phyloP scores from a whole-genome alignment of 64 coral and sea anemone genomes.

The Hydrozoanthus tunicans region DNA sequence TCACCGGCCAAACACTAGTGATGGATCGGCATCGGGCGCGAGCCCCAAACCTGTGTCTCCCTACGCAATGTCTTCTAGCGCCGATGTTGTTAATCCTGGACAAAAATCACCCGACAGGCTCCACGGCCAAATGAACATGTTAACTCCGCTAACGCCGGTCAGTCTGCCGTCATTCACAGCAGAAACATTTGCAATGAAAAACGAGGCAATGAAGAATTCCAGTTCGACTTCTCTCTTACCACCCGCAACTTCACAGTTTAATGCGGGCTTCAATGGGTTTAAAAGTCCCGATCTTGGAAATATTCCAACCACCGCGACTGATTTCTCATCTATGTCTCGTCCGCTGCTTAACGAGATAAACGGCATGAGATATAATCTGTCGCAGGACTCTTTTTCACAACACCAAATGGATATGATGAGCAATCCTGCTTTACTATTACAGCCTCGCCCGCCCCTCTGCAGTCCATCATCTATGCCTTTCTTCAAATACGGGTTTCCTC shows the following conservation, averaged over 20 bases:
- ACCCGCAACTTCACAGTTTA: constrained; percentile 72
- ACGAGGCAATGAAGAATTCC: constrained; percentile 74
- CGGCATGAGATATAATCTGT: constrained; percentile 88
- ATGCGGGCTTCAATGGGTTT: constrained; percentile 95
- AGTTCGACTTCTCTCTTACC: constrained; percentile 42
- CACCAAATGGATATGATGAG: constrained; percentile 91
- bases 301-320: constrained; percentile 84
- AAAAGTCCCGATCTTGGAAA: constrained; percentile 96
- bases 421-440: constrained; percentile 83
- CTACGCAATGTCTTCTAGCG: constrained; percentile 72
- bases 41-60: constrained; percentile 73
- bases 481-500: constrained; percentile 94
- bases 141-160: constrained; percentile 90
- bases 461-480: constrained; percentile 89
- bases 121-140: constrained; percentile 65
- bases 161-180: constrained; percentile 84
- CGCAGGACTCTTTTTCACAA: constrained; percentile 86
- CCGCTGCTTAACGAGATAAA: constrained; percentile 90
- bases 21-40: constrained; percentile 58
- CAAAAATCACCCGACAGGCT: constrained; percentile 87
- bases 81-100: constrained; percentile 62
- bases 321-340: constrained; percentile 94
- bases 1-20: constrained; percentile 53
- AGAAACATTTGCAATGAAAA: constrained; percentile 86
- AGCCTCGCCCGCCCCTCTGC: constrained; percentile 86